phyloP scores from a whole-genome alignment of 2,888 invertebrate species.

The Clanis bilineata region DNA sequence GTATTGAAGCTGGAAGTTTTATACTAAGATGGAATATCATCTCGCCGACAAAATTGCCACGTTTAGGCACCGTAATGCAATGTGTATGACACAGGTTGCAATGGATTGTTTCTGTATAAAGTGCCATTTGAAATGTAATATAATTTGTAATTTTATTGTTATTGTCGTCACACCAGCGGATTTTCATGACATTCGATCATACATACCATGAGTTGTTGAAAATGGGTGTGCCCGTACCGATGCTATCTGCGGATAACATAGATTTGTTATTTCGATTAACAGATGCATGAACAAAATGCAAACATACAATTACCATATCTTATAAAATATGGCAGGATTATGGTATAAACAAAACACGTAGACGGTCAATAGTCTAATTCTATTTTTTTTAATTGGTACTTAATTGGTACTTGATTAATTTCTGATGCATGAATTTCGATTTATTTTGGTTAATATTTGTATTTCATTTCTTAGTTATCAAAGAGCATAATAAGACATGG shows the following conservation, averaged over 20 bases:
- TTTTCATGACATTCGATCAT: not conserved
- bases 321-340: no score
- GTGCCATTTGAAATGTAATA: constrained; percentile 30
- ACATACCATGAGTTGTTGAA: not conserved
- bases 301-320: no score
- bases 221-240: not conserved
- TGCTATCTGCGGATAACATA: not conserved
- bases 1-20: not conserved
- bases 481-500: no score
- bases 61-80: not conserved
- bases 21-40: not conserved
- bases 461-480: no score
- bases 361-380: no score
- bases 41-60: constrained; percentile 4
- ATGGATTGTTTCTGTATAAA: constrained; percentile 30
- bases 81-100: constrained; percentile 27
- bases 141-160: constrained; percentile 28
- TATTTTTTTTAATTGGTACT: no score
- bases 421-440: no score
- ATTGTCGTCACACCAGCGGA: constrained; percentile 11
- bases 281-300: no score
- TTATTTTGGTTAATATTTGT: no score
- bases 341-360: no score
- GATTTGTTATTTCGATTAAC: no score
- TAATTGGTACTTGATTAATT: no score